These are phyloP conservation scores for Ramphastos sulfuratus DNA, from an alignment of 2,113 vertebrate genomes.

Conservation along the genomic window DNA sequence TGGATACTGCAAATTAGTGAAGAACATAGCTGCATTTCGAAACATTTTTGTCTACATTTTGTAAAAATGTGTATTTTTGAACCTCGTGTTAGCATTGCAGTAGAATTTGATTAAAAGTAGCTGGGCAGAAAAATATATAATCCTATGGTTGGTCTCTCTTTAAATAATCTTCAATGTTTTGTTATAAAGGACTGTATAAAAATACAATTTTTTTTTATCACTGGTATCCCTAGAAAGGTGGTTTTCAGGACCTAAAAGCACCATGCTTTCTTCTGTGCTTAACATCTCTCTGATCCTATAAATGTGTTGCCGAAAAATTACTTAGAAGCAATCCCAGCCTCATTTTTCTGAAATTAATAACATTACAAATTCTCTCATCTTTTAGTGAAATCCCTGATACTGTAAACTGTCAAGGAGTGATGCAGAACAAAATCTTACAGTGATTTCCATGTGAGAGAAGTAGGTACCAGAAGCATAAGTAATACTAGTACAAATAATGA, in stretches of 20 bases:
- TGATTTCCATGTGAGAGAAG: slow-evolving; percentile 29
- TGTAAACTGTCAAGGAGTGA: slow-evolving; percentile 24
- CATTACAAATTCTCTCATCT: slow-evolving; percentile 39
- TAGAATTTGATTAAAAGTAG: not conserved
- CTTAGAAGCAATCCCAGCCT: slow-evolving; percentile 26
- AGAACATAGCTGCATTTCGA: not conserved
- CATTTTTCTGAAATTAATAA: not conserved
- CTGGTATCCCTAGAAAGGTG: not conserved
- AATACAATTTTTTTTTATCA: not conserved
- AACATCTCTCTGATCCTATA: slow-evolving; percentile 22
- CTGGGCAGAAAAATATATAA: not conserved
- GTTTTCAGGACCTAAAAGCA: not conserved
- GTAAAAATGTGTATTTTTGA: not conserved
- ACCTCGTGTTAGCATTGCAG: not conserved
- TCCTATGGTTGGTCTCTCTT: not conserved
- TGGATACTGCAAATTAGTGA: not conserved
- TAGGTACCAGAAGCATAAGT: not conserved
- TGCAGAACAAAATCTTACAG: slow-evolving; percentile 29
- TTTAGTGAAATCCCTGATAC: slow-evolving; percentile 40
- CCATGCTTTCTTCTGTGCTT: not conserved
- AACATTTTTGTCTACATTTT: not conserved
- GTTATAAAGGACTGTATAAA: not conserved
- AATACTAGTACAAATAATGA: not conserved
- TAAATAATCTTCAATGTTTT: not conserved
- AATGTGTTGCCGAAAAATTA: slow-evolving; percentile 21